Percentiles rank a stretch among this genome's conserved stretches.
Evolutionary conservation across 2,797 vertebrate species (phyloP).

Genomic region (Mycteria americana): DNA sequence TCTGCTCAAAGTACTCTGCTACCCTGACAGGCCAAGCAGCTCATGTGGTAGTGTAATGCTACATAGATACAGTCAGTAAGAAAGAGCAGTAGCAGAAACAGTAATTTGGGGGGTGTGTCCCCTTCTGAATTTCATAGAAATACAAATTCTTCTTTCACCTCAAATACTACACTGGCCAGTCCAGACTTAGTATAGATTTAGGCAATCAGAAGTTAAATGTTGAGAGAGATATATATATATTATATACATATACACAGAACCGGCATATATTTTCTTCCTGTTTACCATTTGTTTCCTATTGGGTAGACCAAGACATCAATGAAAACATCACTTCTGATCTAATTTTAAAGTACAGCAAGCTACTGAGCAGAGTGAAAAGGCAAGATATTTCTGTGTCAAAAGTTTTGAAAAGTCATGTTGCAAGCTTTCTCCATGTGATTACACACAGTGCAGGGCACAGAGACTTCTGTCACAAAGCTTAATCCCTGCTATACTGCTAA

Average conservation of each 20-base stretch:
- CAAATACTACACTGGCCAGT: not conserved
- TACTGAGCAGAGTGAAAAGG: not conserved
- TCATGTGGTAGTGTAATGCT: not conserved
- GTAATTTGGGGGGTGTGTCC: not conserved
- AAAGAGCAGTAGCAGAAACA: not conserved
- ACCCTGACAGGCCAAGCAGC: not conserved
- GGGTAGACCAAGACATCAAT: not conserved
- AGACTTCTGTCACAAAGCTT: not conserved
- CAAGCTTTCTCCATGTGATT: not conserved
- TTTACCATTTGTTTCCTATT: not conserved
- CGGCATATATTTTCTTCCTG: not conserved
- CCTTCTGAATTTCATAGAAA: not conserved
- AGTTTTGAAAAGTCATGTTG: not conserved
- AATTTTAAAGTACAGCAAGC: slow-evolving; percentile 12
- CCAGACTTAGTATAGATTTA: not conserved
- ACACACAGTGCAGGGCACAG: not conserved
- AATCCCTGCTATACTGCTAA: not conserved
- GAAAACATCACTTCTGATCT: not conserved
- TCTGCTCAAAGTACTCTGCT: not conserved
- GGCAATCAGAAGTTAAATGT: not conserved
- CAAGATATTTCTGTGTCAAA: not conserved
- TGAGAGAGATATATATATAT: not conserved
- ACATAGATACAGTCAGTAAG: not conserved
- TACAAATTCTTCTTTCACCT: not conserved
- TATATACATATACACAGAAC: not conserved